Evolutionary conservation across 2,113 vertebrate genomes (phyloP).

Genomic region (Zootoca vivipara): DNA sequence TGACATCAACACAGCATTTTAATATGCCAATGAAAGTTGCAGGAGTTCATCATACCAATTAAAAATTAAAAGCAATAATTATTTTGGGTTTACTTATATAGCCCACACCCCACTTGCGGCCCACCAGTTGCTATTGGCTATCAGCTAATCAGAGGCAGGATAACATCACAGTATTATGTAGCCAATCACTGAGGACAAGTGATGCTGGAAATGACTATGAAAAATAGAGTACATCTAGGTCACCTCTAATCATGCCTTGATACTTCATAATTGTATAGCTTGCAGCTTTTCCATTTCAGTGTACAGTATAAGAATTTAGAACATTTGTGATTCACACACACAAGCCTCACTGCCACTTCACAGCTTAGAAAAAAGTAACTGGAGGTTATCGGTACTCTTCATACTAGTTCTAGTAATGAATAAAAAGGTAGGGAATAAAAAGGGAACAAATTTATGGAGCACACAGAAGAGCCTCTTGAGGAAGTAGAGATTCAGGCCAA

Average conservation of each 20-base stretch:
- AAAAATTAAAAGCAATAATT: too few species aligned
- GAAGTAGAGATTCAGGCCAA: rapidly evolving
- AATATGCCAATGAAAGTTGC: too few species aligned
- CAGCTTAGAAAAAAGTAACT: too few species aligned
- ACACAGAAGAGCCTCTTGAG: neutral
- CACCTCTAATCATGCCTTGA: neutral
- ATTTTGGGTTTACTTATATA: neutral
- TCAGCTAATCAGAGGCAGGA: neutral
- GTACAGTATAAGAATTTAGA: neutral
- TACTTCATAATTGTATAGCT: neutral
- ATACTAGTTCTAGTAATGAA: rapidly evolving
- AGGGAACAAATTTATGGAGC: neutral
- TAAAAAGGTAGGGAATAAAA: neutral
- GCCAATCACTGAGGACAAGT: neutral
- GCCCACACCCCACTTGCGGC: too few species aligned
- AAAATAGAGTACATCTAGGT: neutral
- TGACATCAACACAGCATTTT: too few species aligned
- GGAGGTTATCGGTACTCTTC: neutral
- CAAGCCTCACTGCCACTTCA: neutral
- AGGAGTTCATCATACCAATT: too few species aligned
- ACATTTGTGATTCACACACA: neutral
- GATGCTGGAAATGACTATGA: neutral
- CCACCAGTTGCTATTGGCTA: too few species aligned
- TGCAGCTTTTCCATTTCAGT: neutral
- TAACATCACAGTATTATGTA: neutral